Evolutionary conservation across 2,797 vertebrate species (phyloP), one percentile per base, ranked within the genome.

Genomic region (Darevskia nairensis): DNA sequence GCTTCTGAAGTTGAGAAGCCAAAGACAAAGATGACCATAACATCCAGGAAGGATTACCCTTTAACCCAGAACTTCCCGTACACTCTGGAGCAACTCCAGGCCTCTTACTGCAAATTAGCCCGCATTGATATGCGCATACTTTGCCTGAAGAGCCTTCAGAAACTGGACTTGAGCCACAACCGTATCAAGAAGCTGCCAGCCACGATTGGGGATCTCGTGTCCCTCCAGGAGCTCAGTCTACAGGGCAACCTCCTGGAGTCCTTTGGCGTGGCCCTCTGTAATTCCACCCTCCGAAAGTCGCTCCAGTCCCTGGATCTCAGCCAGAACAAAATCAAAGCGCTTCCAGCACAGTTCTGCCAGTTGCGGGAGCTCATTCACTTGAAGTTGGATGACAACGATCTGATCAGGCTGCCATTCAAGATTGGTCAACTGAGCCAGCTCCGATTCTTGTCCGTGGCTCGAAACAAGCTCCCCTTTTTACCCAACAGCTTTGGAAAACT

Each of bases 131-230:
- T 93, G 94, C 96, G 98, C 1, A 98, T 99, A 96, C 97, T 99
- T 50, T 97, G 97, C 8, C 96, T 99, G 72, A 98, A 96, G 97
- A 97, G 95, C 80, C 98, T 99, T 27, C 97, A 96, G 35, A 98
- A 97, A 81, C 97, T 99, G 1, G 99, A 99, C 96, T 97, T 99
- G 61, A 99, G 99, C 92, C 98, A 99, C 92, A 99, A 99, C 88
- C 98, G 98, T 91, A 98, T 99, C 87, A 98, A 98, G 96, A 98
- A 97, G 88, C 97, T 99, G 88, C 98, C 99, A 0, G 96, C 97
- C 27, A 98, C 98, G 9, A 96, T 99, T 0, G 99, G 98, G 0
- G 98, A 99, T 92, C 97, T 99, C 78, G 68, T 89, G 86, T 97
- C 97, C 29, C 98, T 99, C 75, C 98, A 98, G 61, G 98, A 99